These are phyloP conservation scores for Spialia ferax DNA, from an alignment of 2,888 invertebrate species.

Conservation along the genomic window DNA sequence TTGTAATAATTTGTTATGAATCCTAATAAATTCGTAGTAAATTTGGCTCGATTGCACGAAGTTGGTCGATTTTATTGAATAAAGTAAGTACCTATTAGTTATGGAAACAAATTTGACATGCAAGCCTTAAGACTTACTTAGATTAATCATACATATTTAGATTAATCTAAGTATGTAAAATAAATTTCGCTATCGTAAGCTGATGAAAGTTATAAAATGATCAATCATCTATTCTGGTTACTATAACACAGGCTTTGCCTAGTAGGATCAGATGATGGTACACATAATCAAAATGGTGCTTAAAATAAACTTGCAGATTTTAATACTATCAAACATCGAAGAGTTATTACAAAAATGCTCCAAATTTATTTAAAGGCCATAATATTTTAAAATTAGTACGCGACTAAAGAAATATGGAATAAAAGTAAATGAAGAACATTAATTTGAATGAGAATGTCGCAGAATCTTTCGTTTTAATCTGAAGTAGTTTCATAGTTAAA, in stretches of 20 bases:
- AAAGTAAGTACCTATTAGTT: slow-evolving; percentile 76
- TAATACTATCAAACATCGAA: no score
- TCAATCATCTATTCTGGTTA: no score
- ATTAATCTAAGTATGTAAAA: no score
- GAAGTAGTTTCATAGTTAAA: slow-evolving; percentile 53
- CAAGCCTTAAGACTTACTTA: slow-evolving; percentile 77
- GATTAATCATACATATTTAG: no score
- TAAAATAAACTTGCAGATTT: no score
- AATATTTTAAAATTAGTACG: neutral
- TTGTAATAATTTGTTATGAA: slow-evolving; percentile 64
- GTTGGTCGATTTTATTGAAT: slow-evolving; percentile 65
- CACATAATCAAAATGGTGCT: no score
- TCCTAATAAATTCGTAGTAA: slow-evolving; percentile 72
- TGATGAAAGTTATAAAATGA: no score
- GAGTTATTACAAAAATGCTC: no score
- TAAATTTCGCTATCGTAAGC: no score
- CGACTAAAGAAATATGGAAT: neutral
- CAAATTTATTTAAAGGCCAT: neutral
- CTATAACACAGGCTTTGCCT: no score
- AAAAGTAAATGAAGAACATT: neutral
- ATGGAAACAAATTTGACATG: slow-evolving; percentile 80
- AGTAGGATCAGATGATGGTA: no score
- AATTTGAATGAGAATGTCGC: slow-evolving; percentile 2
- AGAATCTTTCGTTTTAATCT: slow-evolving; percentile 12
- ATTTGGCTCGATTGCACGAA: slow-evolving; percentile 67